Evolutionary conservation across 1,140 invertebrate species (phyloP).

Genomic region (Pygmarrhopalites habei): DNA sequence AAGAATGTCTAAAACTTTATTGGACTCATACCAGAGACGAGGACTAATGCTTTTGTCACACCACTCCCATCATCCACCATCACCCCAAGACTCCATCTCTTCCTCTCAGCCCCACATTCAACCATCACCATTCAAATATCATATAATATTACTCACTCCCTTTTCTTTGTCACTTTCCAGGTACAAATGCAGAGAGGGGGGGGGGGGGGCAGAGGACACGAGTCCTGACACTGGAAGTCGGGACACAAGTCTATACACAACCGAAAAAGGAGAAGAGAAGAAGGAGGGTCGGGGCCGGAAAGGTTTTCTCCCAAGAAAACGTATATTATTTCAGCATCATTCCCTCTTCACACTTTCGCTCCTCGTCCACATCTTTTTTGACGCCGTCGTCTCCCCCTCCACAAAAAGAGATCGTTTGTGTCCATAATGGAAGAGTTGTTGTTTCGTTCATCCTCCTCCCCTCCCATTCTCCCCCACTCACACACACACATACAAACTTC

Average conservation of each 20-base stretch:
- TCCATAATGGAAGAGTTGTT: background rate
- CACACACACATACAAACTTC: constrained; percentile 1
- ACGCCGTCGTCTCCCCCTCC: background rate
- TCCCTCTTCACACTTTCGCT: too few relatives aligned
- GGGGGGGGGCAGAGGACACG: background rate
- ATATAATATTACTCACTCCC: background rate
- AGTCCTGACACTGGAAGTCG: background rate
- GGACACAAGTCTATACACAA: background rate
- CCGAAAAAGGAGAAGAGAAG: background rate
- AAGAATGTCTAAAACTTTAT: background rate
- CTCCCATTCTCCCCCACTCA: background rate
- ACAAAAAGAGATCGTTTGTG: background rate
- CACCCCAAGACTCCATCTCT: background rate
- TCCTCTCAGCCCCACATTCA: background rate
- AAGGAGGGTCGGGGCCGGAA: background rate
- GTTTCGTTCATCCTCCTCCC: background rate
- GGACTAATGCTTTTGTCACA: too few relatives aligned
- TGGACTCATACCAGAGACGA: background rate
- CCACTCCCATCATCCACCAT: too few relatives aligned
- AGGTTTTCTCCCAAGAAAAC: too few relatives aligned
- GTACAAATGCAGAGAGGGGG: background rate
- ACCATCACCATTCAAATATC: background rate
- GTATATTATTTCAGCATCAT: too few relatives aligned
- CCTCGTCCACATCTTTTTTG: background rate
- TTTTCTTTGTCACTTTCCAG: background rate